Base-by-base conservation (phyloP, 92 coral and sea anemone genomes). In the Epizoanthus rinbou region DNA sequence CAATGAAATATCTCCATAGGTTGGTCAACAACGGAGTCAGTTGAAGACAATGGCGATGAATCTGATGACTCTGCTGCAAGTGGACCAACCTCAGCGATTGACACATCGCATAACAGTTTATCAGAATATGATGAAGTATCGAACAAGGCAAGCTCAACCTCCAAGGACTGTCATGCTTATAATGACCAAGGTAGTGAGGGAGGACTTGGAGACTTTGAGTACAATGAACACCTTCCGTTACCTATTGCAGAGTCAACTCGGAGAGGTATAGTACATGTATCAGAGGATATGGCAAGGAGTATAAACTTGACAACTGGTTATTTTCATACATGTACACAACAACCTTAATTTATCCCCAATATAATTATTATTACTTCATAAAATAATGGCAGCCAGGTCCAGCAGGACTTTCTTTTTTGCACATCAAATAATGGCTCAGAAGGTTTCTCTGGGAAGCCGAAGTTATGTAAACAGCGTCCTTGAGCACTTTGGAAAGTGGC, bases 221-320 rank as follows among this genome's bases (percentile, higher is more conserved):
- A 31, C 54, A 37, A 78, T 78, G 82, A 78, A 13, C 70, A 78
- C 39, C 47, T 78, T 37, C 71, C 58, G 3, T 0, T 78, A 2
- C 82, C 82, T 22, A 15, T 78, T 22, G 82, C 82, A 0, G 82
- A 78, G 82, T 78, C 82, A 62, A 78, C 82, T 31, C 45, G 82
- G 9, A 78, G 71, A 57, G 82, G 82, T 13, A 50, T 50, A 50
- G 14, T 50, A 50, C n/a, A n/a, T n/a, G n/a, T 50, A 0, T 2
- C 14, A 50, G 54, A 10, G 54, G 54, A 50, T 10, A 13, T 10
- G 54, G 54, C 54, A 50, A 50, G 54, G 54, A 10, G 54, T 13
- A 1, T 35, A 35, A 37, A 50, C 54, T 50, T 50, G 54, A 50
- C 54, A 50, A 50, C 13, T 50, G 15, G 15, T 9, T 50, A 13